Evolutionary conservation across 2,113 vertebrate species (phyloP).

Genomic region (Psammodynastes pulverulentus): DNA sequence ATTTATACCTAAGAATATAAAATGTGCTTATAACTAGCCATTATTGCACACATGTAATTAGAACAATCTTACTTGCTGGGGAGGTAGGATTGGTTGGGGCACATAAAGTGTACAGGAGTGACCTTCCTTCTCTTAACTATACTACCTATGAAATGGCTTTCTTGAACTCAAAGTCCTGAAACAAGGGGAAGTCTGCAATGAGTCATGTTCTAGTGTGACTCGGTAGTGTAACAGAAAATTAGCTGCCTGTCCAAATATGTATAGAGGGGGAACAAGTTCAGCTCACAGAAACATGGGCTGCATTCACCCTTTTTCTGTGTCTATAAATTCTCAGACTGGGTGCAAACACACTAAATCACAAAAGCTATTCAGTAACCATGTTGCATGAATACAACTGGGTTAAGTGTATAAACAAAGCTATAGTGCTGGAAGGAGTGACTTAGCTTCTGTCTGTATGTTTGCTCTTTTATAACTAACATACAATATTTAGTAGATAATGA

Average conservation of each 20-base stretch:
- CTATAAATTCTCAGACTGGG: not conserved
- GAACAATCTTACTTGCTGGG: not conserved
- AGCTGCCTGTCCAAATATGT: not conserved
- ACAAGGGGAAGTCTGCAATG: not conserved
- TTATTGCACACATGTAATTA: not conserved
- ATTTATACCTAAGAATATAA: not conserved
- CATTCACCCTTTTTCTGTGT: not conserved
- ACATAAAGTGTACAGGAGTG: not conserved
- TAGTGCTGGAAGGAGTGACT: not conserved
- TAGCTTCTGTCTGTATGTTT: not conserved
- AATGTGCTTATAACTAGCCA: not conserved
- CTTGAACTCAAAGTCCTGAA: not conserved
- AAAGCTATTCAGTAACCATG: not conserved
- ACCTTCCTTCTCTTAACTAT: not conserved
- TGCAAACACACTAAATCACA: not conserved
- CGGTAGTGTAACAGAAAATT: not conserved
- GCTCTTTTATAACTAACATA: not conserved
- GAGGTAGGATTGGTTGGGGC: not conserved
- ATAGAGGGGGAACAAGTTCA: not conserved
- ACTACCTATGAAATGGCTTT: not conserved
- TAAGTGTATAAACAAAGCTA: not conserved
- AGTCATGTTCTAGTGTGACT: not conserved
- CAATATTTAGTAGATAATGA: not conserved
- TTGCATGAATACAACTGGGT: not conserved
- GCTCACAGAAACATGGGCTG: not conserved